Base-by-base conservation (phyloP, 1,140 invertebrate genomes). In the Melipona quadrifasciata region DNA sequence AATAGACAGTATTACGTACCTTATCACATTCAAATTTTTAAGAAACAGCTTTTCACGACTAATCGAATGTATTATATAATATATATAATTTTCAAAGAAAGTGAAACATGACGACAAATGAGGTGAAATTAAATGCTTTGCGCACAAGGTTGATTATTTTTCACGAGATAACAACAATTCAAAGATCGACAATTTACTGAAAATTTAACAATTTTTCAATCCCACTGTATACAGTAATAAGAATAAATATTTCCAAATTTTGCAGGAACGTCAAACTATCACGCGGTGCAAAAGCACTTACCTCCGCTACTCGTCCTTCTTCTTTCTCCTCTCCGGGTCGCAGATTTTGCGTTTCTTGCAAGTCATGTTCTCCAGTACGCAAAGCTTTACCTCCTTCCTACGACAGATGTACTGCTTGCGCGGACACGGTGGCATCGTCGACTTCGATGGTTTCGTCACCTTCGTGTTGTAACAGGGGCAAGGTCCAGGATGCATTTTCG, bases 401-500 rank as follows among this genome's bases (percentile, higher is more conserved):
- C 8, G 8, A 47, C 39, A 47, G 39, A 47, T 47, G 8, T 47
- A 47, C 1, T 82, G 68, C 47, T 91, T 92, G 0, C 10, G 6
- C 2, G 67, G 24, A 75, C 90, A 91, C 1, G 91, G 81, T 2
- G 70, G 79, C 1, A 81, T 3, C 57, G 24, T 5, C 21, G 73
- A 1, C 12, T 64, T 31, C 16, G 70, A 6, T 8, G 65, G n/a
- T 10, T 34, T 8, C 1, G 70, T n/a, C 2, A 51, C 11, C 14
- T 55, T 84, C 0, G 3, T 65, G n/a, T 67, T 77, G 24, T 86
- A 78, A 77, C 90, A 91, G 1, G 93, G 93, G 80, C 93, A 93
- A 0, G 89, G 34, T 17, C 90, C 92, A 19, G 93, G 90, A 19
- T 89, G 88, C 19, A 93, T 11, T 86, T 93, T 94, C 1, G 80